Base-by-base conservation (phyloP, 2,113 vertebrate species). In the Nyctibius bracteatus region DNA sequence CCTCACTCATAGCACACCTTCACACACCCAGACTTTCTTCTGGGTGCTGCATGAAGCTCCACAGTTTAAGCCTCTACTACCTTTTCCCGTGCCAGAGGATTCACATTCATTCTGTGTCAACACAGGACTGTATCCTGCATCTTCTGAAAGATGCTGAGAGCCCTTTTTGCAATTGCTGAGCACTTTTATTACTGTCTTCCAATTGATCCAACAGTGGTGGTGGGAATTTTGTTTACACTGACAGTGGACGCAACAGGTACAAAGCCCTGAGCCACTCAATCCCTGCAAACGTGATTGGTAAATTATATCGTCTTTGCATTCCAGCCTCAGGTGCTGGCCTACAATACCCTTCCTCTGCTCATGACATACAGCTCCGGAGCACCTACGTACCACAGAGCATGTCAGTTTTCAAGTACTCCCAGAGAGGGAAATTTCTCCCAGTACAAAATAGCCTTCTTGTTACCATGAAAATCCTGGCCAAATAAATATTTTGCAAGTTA, bases 41-140 rank as follows among this genome's bases (percentile, higher is more conserved):
- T 19, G 67, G n/a, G 39, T 1, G 1, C 51, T 15, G 10, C 0
- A 0, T 6, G 33, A 20, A 62, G 43, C 12, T 43, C 55, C 44
- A 10, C 11, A 4, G 1, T 13, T 57, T 16, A 35, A 14, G 25
- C 17, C 41, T 35, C 16, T 15, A 0, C 4, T 22, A 12, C 12
- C 6, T 52, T n/a, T 37, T 14, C 28, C 46, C 3, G 2, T 4
- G 15, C 44, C 77, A 57, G 41, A 30, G 20, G 78, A 37, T n/a
- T 55, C 46, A 23, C 9, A 1, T 10, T 24, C 46, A 21, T 18
- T 23, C 39, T 6, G 24, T 6, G n/a, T 0, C 66, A 51, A 10
- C 31, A 23, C 30, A 22, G 35, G 46, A 22, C 12, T 51, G 23
- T 10, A n/a, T 6, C 35, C 39, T 51, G 35, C 57, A 15, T 25